These are phyloP conservation scores for Oxygymnocypris stewartii DNA, from an alignment of 2,113 vertebrate genomes.

Conservation along the genomic window DNA sequence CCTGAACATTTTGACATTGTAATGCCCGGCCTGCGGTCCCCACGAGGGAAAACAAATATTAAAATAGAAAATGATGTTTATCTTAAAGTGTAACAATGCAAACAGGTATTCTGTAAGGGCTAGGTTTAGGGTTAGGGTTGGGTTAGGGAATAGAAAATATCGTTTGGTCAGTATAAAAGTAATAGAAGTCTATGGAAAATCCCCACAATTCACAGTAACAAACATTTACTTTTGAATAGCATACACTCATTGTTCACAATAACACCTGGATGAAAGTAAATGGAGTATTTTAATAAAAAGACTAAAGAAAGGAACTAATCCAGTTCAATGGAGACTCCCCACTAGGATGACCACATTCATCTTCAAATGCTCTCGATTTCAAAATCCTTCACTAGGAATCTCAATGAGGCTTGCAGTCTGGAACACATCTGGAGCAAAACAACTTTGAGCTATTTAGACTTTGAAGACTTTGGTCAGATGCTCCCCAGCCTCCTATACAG, in stretches of 20 bases:
- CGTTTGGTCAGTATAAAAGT: too few relatives aligned
- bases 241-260: background rate
- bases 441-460: background rate
- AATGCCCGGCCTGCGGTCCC: too few relatives aligned
- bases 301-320: background rate
- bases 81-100: too few relatives aligned
- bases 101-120: too few relatives aligned
- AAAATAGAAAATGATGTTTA: too few relatives aligned
- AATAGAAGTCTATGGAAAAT: too few relatives aligned
- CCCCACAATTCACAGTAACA: too few relatives aligned
- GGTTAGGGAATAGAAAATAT: too few relatives aligned
- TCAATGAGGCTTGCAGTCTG: slow-evolving; percentile 17
- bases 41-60: too few relatives aligned
- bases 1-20: too few relatives aligned
- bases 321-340: background rate
- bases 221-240: background rate
- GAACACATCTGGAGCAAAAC: slow-evolving; percentile 15
- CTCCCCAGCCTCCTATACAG: background rate
- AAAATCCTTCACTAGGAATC: background rate
- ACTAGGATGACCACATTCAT: background rate
- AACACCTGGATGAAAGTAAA: background rate
- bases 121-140: too few relatives aligned
- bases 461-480: background rate
- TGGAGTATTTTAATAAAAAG: background rate
- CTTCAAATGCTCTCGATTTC: background rate